phyloP scores from a whole-genome alignment of 2,797 vertebrate genomes.

The Menidia menidia region DNA sequence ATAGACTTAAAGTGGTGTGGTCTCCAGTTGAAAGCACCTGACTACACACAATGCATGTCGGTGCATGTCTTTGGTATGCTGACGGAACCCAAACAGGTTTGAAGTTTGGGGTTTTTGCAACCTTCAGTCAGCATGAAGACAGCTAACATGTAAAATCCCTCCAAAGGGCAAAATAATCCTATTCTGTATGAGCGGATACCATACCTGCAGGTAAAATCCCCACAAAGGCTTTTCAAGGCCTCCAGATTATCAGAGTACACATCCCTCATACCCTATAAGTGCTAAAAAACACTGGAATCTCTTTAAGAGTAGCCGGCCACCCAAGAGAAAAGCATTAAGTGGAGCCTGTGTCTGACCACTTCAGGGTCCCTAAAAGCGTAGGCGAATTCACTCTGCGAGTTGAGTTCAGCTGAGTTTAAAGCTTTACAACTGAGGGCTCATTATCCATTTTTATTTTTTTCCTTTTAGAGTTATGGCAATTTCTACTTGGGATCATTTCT shows the following conservation, averaged over 20 bases:
- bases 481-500: conserved; percentile 47
- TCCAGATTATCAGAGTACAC: conserved; percentile 56
- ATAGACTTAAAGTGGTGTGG: conserved; percentile 8
- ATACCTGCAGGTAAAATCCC: conserved; percentile 55
- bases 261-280: conserved; percentile 45
- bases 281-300: conserved; percentile 31
- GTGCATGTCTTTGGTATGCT: conserved; percentile 38
- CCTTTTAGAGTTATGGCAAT: conserved; percentile 41
- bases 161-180: conserved; percentile 60
- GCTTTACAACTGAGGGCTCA: conserved; percentile 33
- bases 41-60: conserved; percentile 22
- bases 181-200: conserved; percentile 42
- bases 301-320: conserved; percentile 50
- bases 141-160: conserved; percentile 57
- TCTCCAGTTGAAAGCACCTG: conserved; percentile 12
- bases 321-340: conserved; percentile 64
- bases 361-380: conserved; percentile 42
- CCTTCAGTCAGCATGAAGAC: conserved; percentile 45
- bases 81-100: conserved; percentile 41
- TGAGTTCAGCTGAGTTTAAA: conserved; percentile 50
- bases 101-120: conserved; percentile 41
- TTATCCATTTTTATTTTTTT: conserved; percentile 57
- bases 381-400: conserved; percentile 35
- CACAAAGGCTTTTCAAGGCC: conserved; percentile 44
- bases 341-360: conserved; percentile 27